These are phyloP conservation scores for Siniperca knerii DNA, from an alignment of 2,113 vertebrate species.

Conservation along the genomic window DNA sequence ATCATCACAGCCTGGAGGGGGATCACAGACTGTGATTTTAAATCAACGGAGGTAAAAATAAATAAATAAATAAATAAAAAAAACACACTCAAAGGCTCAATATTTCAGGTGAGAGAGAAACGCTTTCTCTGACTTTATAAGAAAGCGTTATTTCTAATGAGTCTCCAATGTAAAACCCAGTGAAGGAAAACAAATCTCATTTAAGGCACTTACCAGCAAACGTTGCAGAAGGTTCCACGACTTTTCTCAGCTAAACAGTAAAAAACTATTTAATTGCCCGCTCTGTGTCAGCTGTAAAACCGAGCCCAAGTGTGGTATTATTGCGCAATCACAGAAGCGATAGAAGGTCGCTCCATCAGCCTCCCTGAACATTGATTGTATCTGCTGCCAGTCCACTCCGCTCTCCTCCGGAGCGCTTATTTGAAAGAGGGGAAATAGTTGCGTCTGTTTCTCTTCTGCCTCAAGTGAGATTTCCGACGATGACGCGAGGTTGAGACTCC, in stretches of 20 bases:
- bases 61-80: background rate
- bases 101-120: background rate
- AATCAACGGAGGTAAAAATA: background rate
- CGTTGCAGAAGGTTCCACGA: background rate
- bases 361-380: background rate
- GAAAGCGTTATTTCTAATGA: background rate
- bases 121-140: background rate
- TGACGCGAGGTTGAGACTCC: background rate
- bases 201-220: constrained; percentile 47
- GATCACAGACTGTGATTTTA: background rate
- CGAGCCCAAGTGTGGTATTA: background rate
- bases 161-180: background rate
- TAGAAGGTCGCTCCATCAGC: constrained; percentile 4
- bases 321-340: background rate
- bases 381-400: background rate
- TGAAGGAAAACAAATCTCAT: background rate
- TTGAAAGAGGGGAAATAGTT: constrained; percentile 46
- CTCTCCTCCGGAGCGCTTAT: background rate
- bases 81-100: background rate
- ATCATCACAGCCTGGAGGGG: background rate
- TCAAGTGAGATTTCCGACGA: constrained; percentile 11
- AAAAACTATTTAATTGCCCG: background rate
- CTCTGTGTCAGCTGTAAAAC: background rate
- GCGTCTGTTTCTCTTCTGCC: constrained; percentile 13
- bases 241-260: background rate